Evolutionary conservation across 2,797 vertebrate genomes (phyloP).

Genomic region (Valencia hispanica): DNA sequence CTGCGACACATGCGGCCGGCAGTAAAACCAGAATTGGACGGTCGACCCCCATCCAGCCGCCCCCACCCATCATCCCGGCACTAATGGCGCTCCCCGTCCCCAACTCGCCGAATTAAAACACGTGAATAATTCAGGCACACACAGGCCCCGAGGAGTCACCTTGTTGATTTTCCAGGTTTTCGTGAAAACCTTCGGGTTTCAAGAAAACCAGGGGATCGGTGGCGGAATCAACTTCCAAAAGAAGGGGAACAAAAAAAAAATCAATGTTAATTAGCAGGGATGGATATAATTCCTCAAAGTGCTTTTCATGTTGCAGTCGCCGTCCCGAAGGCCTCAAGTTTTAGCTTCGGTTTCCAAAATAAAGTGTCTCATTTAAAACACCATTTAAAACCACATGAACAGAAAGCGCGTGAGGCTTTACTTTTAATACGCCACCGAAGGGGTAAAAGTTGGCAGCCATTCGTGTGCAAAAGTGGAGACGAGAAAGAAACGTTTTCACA

Average conservation of each 20-base stretch:
- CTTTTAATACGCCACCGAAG: neutral
- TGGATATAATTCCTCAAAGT: slow-evolving; percentile 62
- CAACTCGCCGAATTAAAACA: slow-evolving; percentile 63
- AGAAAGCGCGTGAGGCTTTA: neutral
- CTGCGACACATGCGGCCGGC: slow-evolving; percentile 58
- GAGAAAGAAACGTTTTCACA: neutral
- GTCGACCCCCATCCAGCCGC: slow-evolving; percentile 13
- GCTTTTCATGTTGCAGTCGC: slow-evolving; percentile 40
- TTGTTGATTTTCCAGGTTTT: slow-evolving; percentile 56
- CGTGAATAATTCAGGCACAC: slow-evolving; percentile 66
- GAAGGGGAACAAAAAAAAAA: slow-evolving; percentile 31
- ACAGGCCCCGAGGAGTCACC: slow-evolving; percentile 63
- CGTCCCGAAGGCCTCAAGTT: slow-evolving; percentile 16
- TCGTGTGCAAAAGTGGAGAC: neutral
- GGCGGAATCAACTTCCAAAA: slow-evolving; percentile 64
- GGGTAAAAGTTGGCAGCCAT: slow-evolving; percentile 25
- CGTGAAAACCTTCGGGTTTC: slow-evolving; percentile 62
- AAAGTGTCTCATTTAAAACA: too few species aligned
- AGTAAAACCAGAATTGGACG: slow-evolving; percentile 57
- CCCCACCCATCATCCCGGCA: slow-evolving; percentile 19
- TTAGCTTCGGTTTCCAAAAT: neutral
- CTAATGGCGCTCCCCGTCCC: slow-evolving; percentile 13
- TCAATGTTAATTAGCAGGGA: slow-evolving; percentile 66
- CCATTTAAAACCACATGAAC: neutral
- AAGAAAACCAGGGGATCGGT: slow-evolving; percentile 58